Base-by-base conservation (phyloP, 2,113 vertebrate species). In the Myocastor coypus region DNA sequence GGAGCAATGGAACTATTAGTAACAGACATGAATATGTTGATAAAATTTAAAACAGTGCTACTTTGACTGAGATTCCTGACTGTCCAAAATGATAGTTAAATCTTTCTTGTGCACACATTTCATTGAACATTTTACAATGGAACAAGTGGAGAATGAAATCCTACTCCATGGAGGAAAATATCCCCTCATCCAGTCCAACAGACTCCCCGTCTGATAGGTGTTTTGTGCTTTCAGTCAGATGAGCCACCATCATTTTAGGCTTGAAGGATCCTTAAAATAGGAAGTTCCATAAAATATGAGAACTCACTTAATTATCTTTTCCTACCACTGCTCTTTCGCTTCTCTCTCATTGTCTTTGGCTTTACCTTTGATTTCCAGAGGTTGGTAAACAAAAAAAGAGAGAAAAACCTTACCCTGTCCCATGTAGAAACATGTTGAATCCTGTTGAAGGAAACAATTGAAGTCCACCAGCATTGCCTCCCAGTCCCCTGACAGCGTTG, bases 211-310 rank as follows among this genome's bases (percentile, higher is more conserved):
- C 32, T 77, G 69, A 66, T 37, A 57, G 7, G 19, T 8, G 42
- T 66, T 93, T 77, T 22, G 34, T 92, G 55, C 63, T 91, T 71
- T 94, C 14, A 71, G 4, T 50, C 34, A 55, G 30, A 83, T 80
- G 52, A 82, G 17, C 22, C 61, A 30, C 7, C 57, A 59, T 88
- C 42, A 85, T 81, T 28, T 96, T 24, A 82, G 40, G 93, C 0
- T 88, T 86, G 19, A 87, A 91, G 52, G 28, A 89, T 78, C 63
- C 1, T 84, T 83, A 95, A 97, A 50, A 77, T 34, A 87, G 2
- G 22, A 0, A 28, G 8, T 20, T 90, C 95, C 90, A 20, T 96
- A 83, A 95, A 84, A 96, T 87, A 93, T 22, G 42, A 94, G 85
- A 92, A 64, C 81, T 22, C 55, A 95, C 61, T 22, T 73, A 63